These are phyloP conservation scores for Drosophila novamexicana DNA, from an alignment of 1,140 invertebrate species.

Conservation along the genomic window DNA sequence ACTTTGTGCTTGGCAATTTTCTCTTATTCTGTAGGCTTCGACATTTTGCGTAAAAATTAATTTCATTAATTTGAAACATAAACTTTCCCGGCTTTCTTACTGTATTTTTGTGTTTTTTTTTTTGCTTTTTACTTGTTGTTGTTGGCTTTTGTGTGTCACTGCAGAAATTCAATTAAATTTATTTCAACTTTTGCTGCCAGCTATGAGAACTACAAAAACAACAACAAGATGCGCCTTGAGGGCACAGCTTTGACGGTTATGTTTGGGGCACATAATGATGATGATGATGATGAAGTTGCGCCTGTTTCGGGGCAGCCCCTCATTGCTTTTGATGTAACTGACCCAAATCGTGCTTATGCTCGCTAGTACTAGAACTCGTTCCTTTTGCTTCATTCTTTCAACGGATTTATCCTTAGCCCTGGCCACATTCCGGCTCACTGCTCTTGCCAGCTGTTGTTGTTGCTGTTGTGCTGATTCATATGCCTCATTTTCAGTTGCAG, in stretches of 20 bases:
- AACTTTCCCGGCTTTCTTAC: conserved; percentile 46
- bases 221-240: conserved; percentile 48
- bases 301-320: conserved; percentile 23
- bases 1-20: not conserved
- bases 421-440: conserved; percentile 33
- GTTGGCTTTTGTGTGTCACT: conserved; percentile 52
- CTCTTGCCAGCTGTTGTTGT: conserved; percentile 8
- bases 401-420: conserved; percentile 49
- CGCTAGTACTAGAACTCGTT: conserved; percentile 41
- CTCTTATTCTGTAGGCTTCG: conserved; percentile 14
- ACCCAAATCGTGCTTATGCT: conserved; percentile 63
- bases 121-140: conserved; percentile 34
- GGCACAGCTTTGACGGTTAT: conserved; percentile 62
- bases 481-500: conserved; percentile 73
- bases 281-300: conserved; percentile 54
- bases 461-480: conserved; percentile 47
- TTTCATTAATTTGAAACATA: conserved; percentile 67
- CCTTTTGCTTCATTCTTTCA: conserved; percentile 43
- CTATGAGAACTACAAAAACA: conserved; percentile 26
- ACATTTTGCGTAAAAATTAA: conserved; percentile 60
- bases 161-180: conserved; percentile 79
- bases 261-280: conserved; percentile 42
- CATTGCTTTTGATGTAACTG: conserved; percentile 70
- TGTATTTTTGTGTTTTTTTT: conserved; percentile 29
- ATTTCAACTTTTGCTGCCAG: conserved; percentile 72